These are phyloP conservation scores for Arnoldichthys spilopterus DNA, from an alignment of 2,797 vertebrate genomes.

Conservation along the genomic window DNA sequence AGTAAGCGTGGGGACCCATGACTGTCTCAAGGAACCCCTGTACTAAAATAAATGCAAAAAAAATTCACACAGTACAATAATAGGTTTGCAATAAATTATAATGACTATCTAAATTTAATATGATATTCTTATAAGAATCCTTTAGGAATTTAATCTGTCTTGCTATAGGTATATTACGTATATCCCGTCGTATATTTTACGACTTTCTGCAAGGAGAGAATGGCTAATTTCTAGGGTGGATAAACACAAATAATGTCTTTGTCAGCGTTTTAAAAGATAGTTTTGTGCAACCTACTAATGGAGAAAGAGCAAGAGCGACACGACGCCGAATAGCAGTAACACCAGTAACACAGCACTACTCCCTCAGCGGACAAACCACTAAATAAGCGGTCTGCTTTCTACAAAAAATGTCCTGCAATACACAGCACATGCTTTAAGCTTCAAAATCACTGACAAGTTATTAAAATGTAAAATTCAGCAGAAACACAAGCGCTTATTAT, in stretches of 20 bases:
- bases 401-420: background rate
- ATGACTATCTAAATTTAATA: no score
- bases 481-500: background rate
- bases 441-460: background rate
- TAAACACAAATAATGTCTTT: background rate
- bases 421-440: background rate
- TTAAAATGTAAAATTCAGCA: background rate
- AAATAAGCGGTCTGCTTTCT: background rate
- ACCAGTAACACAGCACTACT: background rate
- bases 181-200: no score
- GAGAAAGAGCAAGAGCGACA: background rate
- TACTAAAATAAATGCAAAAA: no score
- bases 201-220: background rate
- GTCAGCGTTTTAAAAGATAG: background rate
- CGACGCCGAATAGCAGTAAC: conserved; percentile 13
- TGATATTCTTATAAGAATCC: no score
- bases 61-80: no score
- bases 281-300: background rate
- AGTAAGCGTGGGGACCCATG: no score
- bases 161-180: no score
- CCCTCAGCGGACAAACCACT: background rate
- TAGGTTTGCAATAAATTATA: no score
- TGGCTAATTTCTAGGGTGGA: background rate
- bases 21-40: no score
- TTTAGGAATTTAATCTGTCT: no score